Conservation (phyloP, 2,888 invertebrate species). For the Chaitophorus viminalis region DNA sequence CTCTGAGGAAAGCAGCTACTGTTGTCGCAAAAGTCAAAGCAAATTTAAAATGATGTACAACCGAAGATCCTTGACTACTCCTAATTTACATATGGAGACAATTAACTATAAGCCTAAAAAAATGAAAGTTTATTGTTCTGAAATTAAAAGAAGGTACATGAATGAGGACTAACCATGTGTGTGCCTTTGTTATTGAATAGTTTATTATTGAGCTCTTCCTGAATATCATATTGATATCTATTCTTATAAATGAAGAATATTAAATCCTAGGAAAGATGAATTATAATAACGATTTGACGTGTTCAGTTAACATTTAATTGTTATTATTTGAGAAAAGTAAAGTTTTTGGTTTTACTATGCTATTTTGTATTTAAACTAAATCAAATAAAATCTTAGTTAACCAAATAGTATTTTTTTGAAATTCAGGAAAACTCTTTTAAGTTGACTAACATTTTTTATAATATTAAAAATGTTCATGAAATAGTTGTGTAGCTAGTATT, state of each 20-base stretch:
- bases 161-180: constrained; percentile 51
- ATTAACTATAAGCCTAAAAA: constrained; percentile 55
- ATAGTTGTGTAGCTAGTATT: not conserved
- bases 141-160: constrained; percentile 57
- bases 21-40: constrained; percentile 59
- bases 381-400: not conserved
- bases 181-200: constrained; percentile 39
- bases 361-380: not conserved
- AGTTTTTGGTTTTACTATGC: too few species aligned
- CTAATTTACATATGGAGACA: constrained; percentile 56
- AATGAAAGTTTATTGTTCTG: constrained; percentile 59
- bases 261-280: not conserved
- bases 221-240: constrained; percentile 25
- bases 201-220: constrained; percentile 34
- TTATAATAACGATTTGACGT: not conserved
- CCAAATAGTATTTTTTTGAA: constrained; percentile 5
- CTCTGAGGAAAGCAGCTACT: constrained; percentile 59
- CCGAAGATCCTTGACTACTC: constrained; percentile 59
- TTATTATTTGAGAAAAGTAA: too few species aligned
- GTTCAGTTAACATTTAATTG: not conserved
- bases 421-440: constrained; percentile 43
- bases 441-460: constrained; percentile 13
- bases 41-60: constrained; percentile 58
- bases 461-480: not conserved
- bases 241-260: not conserved